A percentile compares a stretch with the other conserved stretches of the same genome.
phyloP scores from a whole-genome alignment of 2,888 invertebrate genomes.

The Aphelenchoides bicaudatus region DNA sequence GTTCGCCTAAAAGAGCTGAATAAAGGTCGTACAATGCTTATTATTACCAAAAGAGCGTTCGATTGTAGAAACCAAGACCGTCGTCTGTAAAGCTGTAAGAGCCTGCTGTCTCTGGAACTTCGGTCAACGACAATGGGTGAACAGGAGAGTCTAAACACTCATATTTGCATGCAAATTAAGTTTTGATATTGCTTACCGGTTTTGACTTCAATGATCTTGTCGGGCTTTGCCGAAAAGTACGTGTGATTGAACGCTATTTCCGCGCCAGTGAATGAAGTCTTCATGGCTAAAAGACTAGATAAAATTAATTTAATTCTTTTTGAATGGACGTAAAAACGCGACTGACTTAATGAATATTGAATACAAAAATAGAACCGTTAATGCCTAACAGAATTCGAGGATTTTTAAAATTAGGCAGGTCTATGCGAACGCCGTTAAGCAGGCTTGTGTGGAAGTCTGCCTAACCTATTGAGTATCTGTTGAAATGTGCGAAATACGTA shows the following conservation, averaged over 20 bases:
- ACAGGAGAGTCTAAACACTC: constrained; percentile 49
- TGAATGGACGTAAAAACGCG: constrained; percentile 10
- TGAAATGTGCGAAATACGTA: too few species aligned
- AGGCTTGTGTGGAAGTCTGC: too few species aligned
- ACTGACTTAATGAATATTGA: constrained; percentile 1
- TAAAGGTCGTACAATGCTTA: background rate
- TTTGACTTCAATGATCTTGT: constrained; percentile 38
- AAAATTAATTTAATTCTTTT: constrained; percentile 11
- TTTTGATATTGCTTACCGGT: constrained; percentile 36
- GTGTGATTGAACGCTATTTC: constrained; percentile 36
- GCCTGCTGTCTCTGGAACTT: constrained; percentile 43
- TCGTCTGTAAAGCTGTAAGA: constrained; percentile 40
- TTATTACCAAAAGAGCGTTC: constrained; percentile 47
- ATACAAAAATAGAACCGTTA: too few species aligned
- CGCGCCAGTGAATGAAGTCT: constrained; percentile 30
- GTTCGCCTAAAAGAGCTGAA: constrained; percentile 42
- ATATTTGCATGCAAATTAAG: background rate
- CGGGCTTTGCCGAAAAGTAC: constrained; percentile 36
- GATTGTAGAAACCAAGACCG: constrained; percentile 37
- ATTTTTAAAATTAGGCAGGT: too few species aligned
- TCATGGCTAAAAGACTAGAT: constrained; percentile 5
- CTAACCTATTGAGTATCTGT: too few species aligned
- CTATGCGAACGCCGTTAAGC: too few species aligned
- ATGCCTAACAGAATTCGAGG: too few species aligned
- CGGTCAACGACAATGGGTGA: constrained; percentile 34